Evolutionary conservation across 2,797 vertebrate species (phyloP), one percentile per base, ranked within the genome.

Genomic region (Ambastaia sidthimunki): DNA sequence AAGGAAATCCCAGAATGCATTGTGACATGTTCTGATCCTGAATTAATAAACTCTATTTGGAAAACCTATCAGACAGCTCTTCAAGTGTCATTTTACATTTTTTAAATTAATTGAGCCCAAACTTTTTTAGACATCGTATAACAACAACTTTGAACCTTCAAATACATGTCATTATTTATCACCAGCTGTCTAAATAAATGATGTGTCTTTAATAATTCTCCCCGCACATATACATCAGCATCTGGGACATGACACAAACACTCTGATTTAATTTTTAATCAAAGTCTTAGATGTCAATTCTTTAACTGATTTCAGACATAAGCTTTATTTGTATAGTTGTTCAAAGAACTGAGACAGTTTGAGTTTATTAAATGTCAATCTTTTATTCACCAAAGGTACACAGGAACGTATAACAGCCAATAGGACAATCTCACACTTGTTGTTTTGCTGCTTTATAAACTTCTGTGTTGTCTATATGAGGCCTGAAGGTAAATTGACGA

Each of bases 311-410:
- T 62, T 62, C 25, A 62, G 23, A 25, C 12, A 3, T 25, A 59
- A 59, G 59, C 13, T 3, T 28, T 62, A 31, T 62, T 31, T 16
- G 28, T 23, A 62, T 18, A 31, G 13, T 12, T 23, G 55, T 23
- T 59, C 3, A 4, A 59, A 13, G 23, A 15, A 23, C 55, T 9
- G 55, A 23, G 7, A 21, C 21, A 23, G 44, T 18, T 25, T 28
- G 4, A 18, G 25, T 63, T 79, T 63, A 72, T 72, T 65, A 65
- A 79, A 55, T 72, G 59, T 63, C 62, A 72, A 55, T 65, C 21
- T 50, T 54, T n/a, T 63, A 37, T 44, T 65, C 47, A 41, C 47
- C 52, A 47, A 63, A 71, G 59, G 68, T 19, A 7, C 1, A 3
- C 31, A 10, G 3, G 3, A 50, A 63, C 57, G 52, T 54, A 63